These are phyloP conservation scores for Galagoides demidoff DNA, from an alignment of 2,797 vertebrate species.

Conservation along the genomic window DNA sequence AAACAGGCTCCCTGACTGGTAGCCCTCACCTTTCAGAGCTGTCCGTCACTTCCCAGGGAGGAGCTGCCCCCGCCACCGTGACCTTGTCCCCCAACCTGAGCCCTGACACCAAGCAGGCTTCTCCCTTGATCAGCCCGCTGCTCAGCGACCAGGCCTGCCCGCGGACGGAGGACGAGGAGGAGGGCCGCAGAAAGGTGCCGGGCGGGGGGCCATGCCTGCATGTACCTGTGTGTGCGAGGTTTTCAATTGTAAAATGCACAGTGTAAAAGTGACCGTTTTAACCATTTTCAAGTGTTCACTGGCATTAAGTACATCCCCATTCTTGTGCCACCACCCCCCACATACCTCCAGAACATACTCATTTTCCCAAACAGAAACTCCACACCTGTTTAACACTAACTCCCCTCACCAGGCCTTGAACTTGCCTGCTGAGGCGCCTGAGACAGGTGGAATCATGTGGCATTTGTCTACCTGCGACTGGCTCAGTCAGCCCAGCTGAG, in stretches of 20 bases:
- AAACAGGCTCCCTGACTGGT: constrained; percentile 91
- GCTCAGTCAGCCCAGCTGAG: neutral
- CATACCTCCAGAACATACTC: neutral
- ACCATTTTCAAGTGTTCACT: neutral
- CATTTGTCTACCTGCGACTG: neutral
- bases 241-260: neutral
- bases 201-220: neutral
- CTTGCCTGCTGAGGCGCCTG: neutral
- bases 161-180: constrained; percentile 95
- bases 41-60: constrained; percentile 91
- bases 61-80: constrained; percentile 90
- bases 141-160: constrained; percentile 93
- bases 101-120: constrained; percentile 93
- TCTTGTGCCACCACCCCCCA: too few species aligned
- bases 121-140: constrained; percentile 95
- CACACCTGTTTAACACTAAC: neutral
- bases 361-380: neutral
- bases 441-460: fast-evolving
- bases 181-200: constrained; percentile 94
- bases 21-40: constrained; percentile 94
- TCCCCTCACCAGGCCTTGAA: neutral
- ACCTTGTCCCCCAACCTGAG: constrained; percentile 92
- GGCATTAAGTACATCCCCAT: neutral
- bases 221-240: neutral
- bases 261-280: neutral